These are phyloP conservation scores for Phaedon cochleariae DNA, from an alignment of 2,888 invertebrate species.

Conservation along the genomic window DNA sequence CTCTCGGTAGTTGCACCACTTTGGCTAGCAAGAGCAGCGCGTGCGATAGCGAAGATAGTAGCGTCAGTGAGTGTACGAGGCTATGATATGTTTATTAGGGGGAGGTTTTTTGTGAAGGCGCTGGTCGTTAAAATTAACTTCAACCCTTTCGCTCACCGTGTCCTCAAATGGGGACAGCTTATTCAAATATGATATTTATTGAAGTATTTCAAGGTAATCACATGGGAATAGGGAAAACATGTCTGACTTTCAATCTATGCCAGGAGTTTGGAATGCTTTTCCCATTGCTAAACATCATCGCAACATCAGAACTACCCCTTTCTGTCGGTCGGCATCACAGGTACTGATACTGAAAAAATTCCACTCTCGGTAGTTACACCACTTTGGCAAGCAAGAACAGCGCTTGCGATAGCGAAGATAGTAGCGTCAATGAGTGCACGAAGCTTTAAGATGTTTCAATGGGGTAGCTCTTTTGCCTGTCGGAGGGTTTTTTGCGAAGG, in stretches of 20 bases:
- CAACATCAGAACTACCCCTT: conserved; percentile 50
- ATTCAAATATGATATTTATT: no score
- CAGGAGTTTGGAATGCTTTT: no score
- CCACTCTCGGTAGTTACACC: conserved; percentile 55
- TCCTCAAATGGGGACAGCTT: no score
- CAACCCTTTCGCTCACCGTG: no score
- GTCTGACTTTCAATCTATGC: no score
- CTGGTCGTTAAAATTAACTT: no score
- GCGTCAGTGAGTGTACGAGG: conserved; percentile 59
- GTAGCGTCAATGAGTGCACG: conserved; percentile 60
- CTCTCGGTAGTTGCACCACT: conserved; percentile 55
- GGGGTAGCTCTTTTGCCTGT: no score
- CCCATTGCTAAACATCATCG: no score
- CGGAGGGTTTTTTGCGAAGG: background rate
- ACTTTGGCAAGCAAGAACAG: conserved; percentile 55
- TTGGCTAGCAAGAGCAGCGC: conserved; percentile 54
- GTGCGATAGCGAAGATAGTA: conserved; percentile 55
- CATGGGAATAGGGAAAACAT: no score
- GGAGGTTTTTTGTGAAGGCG: background rate
- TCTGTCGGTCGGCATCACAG: conserved; percentile 64
- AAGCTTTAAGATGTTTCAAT: conserved; percentile 49
- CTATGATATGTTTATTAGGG: no score
- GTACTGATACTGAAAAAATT: conserved; percentile 65
- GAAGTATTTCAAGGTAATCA: no score
- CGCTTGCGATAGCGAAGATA: conserved; percentile 51